These are phyloP conservation scores for Palloptera scutellata DNA, from an alignment of 2,888 invertebrate genomes.

Conservation along the genomic window DNA sequence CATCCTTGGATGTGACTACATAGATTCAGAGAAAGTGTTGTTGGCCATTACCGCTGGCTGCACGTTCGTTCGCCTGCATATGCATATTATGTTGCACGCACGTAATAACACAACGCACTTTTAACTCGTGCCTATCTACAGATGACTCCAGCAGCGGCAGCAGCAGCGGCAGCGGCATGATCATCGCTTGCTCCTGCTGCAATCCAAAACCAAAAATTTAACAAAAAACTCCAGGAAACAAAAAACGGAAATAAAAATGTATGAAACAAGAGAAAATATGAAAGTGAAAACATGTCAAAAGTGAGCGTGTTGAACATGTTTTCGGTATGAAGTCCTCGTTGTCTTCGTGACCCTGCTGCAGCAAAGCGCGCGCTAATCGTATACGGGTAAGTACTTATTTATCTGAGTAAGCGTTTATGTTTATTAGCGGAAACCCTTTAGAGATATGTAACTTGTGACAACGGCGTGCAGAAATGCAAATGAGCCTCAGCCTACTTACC, in stretches of 20 bases:
- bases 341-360: constrained; percentile 42
- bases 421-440: constrained; percentile 28
- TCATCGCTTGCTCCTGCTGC: constrained; percentile 3
- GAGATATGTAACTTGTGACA: neutral
- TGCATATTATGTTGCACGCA: constrained; percentile 20
- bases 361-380: neutral
- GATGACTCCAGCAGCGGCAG: neutral
- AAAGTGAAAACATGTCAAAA: constrained; percentile 44
- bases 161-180: neutral
- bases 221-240: too few relatives aligned
- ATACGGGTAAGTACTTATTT: constrained; percentile 20
- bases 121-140: constrained; percentile 19
- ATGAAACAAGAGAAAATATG: too few relatives aligned
- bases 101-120: constrained; percentile 20
- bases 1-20: too few relatives aligned
- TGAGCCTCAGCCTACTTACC: constrained; percentile 44
- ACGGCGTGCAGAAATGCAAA: constrained; percentile 53
- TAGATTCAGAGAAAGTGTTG: too few relatives aligned
- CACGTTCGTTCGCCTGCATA: too few relatives aligned
- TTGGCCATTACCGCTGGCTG: too few relatives aligned
- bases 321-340: constrained; percentile 24
- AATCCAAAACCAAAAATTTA: neutral
- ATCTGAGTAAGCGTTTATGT: neutral
- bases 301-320: constrained; percentile 37
- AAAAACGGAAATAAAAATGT: too few relatives aligned